These are phyloP conservation scores for Colletes collaris DNA, from an alignment of 2,888 invertebrate genomes.

Conservation along the genomic window DNA sequence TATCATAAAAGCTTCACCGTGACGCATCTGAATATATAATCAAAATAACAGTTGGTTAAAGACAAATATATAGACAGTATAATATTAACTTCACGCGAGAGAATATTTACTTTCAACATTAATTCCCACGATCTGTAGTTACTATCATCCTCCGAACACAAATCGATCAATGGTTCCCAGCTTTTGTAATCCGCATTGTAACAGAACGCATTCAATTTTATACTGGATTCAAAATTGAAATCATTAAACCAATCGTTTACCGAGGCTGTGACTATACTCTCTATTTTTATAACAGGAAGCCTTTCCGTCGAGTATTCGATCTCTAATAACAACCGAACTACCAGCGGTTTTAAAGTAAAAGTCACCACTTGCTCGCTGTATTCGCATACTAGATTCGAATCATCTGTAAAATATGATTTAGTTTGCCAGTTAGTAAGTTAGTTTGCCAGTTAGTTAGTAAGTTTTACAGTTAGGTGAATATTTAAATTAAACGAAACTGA, in stretches of 20 bases:
- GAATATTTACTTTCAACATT: slow-evolving; percentile 84
- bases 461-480: background rate
- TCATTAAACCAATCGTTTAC: slow-evolving; percentile 75
- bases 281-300: slow-evolving; percentile 75
- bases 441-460: too few species aligned
- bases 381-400: slow-evolving; percentile 43
- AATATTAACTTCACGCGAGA: slow-evolving; percentile 18
- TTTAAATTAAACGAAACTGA: background rate
- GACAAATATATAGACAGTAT: background rate
- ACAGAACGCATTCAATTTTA: slow-evolving; percentile 85
- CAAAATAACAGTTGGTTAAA: background rate
- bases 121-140: slow-evolving; percentile 90
- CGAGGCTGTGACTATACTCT: slow-evolving; percentile 70
- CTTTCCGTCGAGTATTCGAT: slow-evolving; percentile 77
- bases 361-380: slow-evolving; percentile 65
- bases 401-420: slow-evolving; percentile 48
- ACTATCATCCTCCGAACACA: slow-evolving; percentile 86
- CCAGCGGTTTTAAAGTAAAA: slow-evolving; percentile 75
- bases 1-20: slow-evolving; percentile 86
- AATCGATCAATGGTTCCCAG: slow-evolving; percentile 95
- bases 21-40: slow-evolving; percentile 76
- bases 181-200: slow-evolving; percentile 88
- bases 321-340: slow-evolving; percentile 72
- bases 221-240: slow-evolving; percentile 75
- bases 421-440: too few species aligned